Conservation (phyloP, 2,797 vertebrate genomes). For the Rachycentron canadum region DNA sequence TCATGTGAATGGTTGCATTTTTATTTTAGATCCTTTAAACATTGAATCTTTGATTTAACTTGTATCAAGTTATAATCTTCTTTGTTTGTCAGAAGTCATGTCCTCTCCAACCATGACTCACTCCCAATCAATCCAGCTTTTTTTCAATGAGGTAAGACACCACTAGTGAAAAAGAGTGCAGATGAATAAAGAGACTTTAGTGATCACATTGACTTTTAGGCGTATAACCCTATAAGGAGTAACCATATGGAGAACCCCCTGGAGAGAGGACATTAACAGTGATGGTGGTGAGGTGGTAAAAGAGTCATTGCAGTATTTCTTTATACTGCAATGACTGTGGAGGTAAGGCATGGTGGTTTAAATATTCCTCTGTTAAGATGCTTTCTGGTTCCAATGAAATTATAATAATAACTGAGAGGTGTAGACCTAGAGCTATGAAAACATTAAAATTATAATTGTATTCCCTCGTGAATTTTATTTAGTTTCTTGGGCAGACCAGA, state of each 20-base stretch:
- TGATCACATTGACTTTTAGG: neutral
- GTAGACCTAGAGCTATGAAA: neutral
- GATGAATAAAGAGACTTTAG: slow-evolving; percentile 3
- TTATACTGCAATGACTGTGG: neutral
- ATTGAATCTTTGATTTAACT: slow-evolving; percentile 8
- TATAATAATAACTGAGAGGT: neutral
- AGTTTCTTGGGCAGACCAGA: neutral
- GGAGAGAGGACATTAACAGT: neutral
- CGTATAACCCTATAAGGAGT: neutral
- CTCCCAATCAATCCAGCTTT: neutral
- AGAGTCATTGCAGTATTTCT: neutral
- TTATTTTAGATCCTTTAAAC: neutral
- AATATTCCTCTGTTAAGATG: neutral
- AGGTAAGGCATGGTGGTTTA: neutral
- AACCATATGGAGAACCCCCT: no score
- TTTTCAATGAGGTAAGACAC: neutral
- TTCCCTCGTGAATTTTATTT: neutral
- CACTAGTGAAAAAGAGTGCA: neutral
- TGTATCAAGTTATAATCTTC: neutral
- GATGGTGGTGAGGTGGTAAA: neutral
- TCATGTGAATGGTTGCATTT: neutral
- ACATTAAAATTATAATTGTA: neutral
- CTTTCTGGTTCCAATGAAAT: neutral
- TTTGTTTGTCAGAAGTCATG: neutral
- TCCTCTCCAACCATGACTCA: neutral